Base-by-base conservation (phyloP, 2,113 vertebrate genomes). In the Butorides virescens region DNA sequence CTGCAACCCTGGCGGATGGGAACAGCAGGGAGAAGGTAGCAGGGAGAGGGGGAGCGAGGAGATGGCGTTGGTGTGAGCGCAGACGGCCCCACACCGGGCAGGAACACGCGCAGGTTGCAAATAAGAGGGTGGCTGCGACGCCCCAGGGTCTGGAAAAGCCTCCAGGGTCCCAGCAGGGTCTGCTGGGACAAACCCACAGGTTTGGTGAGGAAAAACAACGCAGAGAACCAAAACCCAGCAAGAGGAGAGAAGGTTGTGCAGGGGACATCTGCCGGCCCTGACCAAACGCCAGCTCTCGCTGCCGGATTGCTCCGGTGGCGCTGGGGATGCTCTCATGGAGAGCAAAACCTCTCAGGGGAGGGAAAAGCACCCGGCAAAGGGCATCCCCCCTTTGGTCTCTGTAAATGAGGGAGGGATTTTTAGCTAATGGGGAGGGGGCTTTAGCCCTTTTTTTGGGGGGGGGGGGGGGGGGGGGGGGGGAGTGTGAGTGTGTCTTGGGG, bases 221-320 rank as follows among this genome's bases (percentile, higher is more conserved):
- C 2, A 3, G 58, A 88, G 58, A 88, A 58, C 34, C 37, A 82
- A 93, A 96, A 88, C 10, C 25, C 34, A 86, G 49, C 15, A 46
- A 30, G 46, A 70, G 61, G 62, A 36, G 39, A 42, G 65, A 75
- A 75, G 23, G 49, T 7, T 46, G 22, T 14, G 29, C 75, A 13
- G 49, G 32, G 83, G 91, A 88, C n/a, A 86, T 27, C 32, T 80
- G 79, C 70, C 88, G 91, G 50, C 22, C 75, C 65, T 86, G 83
- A 92, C 32, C 63, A 37, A 93, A 83, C 0, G 32, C 82, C 72
- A 75, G 84, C 22, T 86, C 77, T 56, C 1, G 0, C 50, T 73
- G 49, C 59, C 4, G 0, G 32, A 58, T 94, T 79, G 22, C 36
- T 86, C 59, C 0, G 0, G 32, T 3, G 13, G 58, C 26, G 13